Conservation (phyloP, 2,797 vertebrate genomes). For the Xenentodon cancila region DNA sequence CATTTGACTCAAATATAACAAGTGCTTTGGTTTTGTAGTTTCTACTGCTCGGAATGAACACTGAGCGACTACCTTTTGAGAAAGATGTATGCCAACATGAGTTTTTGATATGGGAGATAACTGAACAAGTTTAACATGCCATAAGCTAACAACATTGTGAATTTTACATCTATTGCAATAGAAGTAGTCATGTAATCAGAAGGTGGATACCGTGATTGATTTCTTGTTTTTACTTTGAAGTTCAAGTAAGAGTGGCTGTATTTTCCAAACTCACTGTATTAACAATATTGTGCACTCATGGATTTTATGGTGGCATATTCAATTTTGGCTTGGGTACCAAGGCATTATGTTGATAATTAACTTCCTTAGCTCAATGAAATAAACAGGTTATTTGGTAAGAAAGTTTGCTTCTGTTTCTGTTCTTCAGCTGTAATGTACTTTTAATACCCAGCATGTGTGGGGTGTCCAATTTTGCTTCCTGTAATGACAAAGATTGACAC, state of each 20-base stretch:
- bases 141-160: conserved; percentile 73
- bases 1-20: conserved; percentile 75
- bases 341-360: conserved; percentile 70
- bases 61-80: conserved; percentile 78
- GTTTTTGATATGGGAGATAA: conserved; percentile 74
- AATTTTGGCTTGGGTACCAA: conserved; percentile 71
- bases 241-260: conserved; percentile 66
- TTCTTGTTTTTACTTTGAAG: conserved; percentile 59
- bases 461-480: too few species aligned
- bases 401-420: conserved; percentile 13
- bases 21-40: conserved; percentile 77
- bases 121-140: conserved; percentile 70
- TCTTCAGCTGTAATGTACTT: not conserved
- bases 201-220: conserved; percentile 48
- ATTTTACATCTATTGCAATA: conserved; percentile 71
- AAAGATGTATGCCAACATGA: conserved; percentile 69
- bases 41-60: conserved; percentile 80
- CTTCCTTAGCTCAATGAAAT: conserved; percentile 72
- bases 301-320: conserved; percentile 67
- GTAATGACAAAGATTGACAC: too few species aligned
- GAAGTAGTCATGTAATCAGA: conserved; percentile 68
- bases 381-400: conserved; percentile 73
- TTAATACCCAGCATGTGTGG: not conserved
- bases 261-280: conserved; percentile 72
- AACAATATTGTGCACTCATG: conserved; percentile 74